A percentile compares a stretch with the other conserved stretches of the same genome.
Conservation (phyloP, 2,888 invertebrate genomes). For the Ditylenchus weischeri region DNA sequence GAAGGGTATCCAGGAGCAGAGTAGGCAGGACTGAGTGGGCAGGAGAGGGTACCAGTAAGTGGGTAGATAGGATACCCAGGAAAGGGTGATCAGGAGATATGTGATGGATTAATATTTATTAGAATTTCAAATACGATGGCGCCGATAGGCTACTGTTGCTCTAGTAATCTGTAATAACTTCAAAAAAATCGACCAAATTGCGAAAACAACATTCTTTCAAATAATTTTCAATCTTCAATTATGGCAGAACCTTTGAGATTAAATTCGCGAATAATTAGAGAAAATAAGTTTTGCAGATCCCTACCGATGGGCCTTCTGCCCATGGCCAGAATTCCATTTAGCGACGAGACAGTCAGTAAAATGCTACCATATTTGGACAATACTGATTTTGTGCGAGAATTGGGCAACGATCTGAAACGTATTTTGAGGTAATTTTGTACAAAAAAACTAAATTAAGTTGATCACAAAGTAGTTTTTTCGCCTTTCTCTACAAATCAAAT, state of each 20-base stretch:
- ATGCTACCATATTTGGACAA: constrained; percentile 88
- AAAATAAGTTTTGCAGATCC: constrained; percentile 68
- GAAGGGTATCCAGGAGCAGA: no score
- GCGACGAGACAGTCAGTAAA: constrained; percentile 82
- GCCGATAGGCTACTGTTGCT: no score
- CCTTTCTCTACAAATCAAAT: no score
- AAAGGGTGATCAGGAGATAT: no score
- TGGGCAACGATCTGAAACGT: constrained; percentile 81
- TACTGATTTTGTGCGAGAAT: constrained; percentile 93
- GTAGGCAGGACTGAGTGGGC: no score
- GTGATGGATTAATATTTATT: no score
- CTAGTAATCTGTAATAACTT: neutral
- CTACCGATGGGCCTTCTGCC: constrained; percentile 99
- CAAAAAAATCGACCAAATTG: neutral
- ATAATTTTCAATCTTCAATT: neutral
- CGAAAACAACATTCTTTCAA: neutral
- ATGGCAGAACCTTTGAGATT: neutral
- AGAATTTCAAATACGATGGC: no score
- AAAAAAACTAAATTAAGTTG: neutral
- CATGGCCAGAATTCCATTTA: constrained; percentile 92
- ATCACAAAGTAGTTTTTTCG: no score
- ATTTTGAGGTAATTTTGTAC: constrained; percentile 71
- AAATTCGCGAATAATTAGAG: neutral
- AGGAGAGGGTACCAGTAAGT: no score
- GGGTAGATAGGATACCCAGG: no score